Base-by-base conservation (phyloP, 2,113 vertebrate species). In the Tetrax tetrax region DNA sequence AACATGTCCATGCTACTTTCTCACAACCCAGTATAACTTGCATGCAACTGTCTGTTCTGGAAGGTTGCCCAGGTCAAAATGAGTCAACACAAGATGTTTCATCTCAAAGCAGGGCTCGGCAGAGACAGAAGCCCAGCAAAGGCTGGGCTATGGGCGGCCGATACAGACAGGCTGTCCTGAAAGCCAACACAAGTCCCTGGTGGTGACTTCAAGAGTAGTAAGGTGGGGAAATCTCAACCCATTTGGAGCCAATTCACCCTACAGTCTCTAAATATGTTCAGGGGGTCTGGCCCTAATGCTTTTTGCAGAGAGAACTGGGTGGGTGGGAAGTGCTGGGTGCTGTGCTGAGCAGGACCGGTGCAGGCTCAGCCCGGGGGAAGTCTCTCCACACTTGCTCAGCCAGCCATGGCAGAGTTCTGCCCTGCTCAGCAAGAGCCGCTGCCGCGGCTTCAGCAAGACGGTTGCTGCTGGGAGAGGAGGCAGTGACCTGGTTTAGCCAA, bases 121-220 rank as follows among this genome's bases (percentile, higher is more conserved):
- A 65, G 77, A 66, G 71, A 25, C 29, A 33, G 41, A 12, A 80
- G 23, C 19, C 37, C 80, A 29, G 47, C 41, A 65, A 41, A 65
- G 53, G 35, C 35, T 1, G 5, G 35, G n/a, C 35, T 59, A 48
- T 1, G 31, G 20, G 41, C 1, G 0, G 43, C 23, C 1, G 0
- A 20, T 19, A 79, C 0, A 3, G 8, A 59, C 9, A 16, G 16
- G 25, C 2, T 27, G 41, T 27, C 48, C 51, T 23, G 21, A 11
- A 65, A 66, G 35, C 51, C 51, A 50, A 29, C 13, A 23, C 35
- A 15, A 28, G 24, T 20, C 18, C 51, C 48, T 57, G 28, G 11
- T 56, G 19, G 28, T 56, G 65, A 66, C 51, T 20, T 14, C 45
- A 48, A 72, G 53, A 31, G 22, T 33, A 71, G 64, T 19, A 86